Evolutionary conservation across 2,113 vertebrate species (phyloP).

Genomic region (Callipepla squamata): DNA sequence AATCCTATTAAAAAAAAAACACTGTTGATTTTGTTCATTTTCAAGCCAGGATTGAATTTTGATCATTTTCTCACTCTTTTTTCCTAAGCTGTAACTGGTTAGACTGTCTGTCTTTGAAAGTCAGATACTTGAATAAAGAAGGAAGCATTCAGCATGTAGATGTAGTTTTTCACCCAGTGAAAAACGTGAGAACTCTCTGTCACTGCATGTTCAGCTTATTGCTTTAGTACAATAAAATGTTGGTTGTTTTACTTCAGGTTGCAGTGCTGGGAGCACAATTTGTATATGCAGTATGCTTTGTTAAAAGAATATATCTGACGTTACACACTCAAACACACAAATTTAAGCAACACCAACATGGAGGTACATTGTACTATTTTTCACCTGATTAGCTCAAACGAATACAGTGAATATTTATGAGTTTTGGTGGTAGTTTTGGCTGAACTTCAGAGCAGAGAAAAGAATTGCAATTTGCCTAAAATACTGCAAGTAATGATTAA

Average conservation of each 20-base stretch:
- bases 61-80: not conserved
- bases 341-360: not conserved
- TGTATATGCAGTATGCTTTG: not conserved
- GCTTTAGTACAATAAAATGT: not conserved
- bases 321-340: not conserved
- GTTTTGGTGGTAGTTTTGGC: not conserved
- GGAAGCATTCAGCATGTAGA: not conserved
- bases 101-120: not conserved
- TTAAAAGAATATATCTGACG: not conserved
- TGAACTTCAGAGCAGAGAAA: not conserved
- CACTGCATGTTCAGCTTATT: not conserved
- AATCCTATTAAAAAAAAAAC: not conserved
- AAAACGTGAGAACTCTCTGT: not conserved
- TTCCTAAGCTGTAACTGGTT: not conserved
- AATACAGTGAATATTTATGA: not conserved
- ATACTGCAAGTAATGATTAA: not conserved
- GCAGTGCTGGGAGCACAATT: not conserved
- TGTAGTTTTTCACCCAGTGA: not conserved
- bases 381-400: not conserved
- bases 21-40: not conserved
- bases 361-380: not conserved
- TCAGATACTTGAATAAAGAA: not conserved
- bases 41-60: not conserved
- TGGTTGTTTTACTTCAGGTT: not conserved
- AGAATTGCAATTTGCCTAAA: not conserved